These are phyloP conservation scores for Ptychadena robeensis DNA, from an alignment of 2,797 vertebrate genomes.

Conservation along the genomic window DNA sequence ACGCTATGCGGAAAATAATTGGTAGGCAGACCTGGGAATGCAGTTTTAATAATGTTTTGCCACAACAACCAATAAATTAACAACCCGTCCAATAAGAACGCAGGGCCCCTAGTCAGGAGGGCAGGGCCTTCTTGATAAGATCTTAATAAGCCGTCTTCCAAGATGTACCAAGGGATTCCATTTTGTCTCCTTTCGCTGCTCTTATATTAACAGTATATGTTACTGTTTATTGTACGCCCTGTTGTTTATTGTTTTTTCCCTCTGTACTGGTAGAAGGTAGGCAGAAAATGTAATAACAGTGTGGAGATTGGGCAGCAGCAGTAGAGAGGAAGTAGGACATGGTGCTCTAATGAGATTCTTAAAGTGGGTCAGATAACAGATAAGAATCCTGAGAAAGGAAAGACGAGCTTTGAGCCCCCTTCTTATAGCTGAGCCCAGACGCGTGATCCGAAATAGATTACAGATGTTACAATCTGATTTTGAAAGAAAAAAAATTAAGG, in stretches of 20 bases:
- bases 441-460: constrained; percentile 58
- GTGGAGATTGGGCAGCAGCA: constrained; percentile 19
- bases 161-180: neutral
- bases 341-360: constrained; percentile 51
- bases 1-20: neutral
- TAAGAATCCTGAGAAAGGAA: constrained; percentile 49
- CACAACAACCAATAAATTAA: neutral
- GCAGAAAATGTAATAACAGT: constrained; percentile 31
- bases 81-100: neutral
- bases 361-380: constrained; percentile 62
- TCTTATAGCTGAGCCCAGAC: constrained; percentile 46
- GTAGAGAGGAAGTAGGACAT: constrained; percentile 51
- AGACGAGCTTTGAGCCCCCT: constrained; percentile 50
- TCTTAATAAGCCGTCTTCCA: neutral
- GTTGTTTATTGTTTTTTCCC: neutral
- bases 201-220: constrained; percentile 10
- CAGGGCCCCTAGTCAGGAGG: neutral
- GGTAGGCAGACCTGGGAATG: neutral
- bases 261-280: neutral
- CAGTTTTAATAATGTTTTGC: neutral
- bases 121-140: neutral
- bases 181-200: constrained; percentile 1
- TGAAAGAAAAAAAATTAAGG: constrained; percentile 10
- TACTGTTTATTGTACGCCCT: neutral
- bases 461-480: constrained; percentile 60